A percentile compares a stretch with the other conserved stretches of the same genome.
Evolutionary conservation across 2,888 invertebrate species (phyloP).

Genomic region (Machimus atricapillus): DNA sequence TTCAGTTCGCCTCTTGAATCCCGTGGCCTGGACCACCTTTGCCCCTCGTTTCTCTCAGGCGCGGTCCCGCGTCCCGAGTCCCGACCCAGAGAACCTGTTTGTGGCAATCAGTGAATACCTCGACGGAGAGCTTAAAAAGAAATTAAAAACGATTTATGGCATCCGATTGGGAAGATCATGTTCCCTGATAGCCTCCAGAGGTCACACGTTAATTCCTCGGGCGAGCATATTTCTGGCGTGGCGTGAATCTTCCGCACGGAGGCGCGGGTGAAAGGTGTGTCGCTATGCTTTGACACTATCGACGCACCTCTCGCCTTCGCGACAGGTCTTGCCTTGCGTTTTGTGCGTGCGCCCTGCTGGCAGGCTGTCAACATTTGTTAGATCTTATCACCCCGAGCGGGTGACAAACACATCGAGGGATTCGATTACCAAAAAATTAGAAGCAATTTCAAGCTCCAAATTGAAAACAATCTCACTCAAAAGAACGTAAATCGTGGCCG

Average conservation of each 20-base stretch:
- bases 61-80: neutral
- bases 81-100: constrained; percentile 15
- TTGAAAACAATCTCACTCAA: constrained; percentile 2
- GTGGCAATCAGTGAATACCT: constrained; percentile 36
- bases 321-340: neutral
- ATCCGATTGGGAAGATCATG: constrained; percentile 40
- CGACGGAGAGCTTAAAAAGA: constrained; percentile 34
- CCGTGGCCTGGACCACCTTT: constrained; percentile 2
- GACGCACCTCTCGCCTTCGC: neutral
- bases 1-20: neutral
- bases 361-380: constrained; percentile 31
- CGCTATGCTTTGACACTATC: constrained; percentile 12
- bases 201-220: neutral
- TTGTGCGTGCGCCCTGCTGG: neutral
- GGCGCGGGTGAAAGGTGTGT: neutral
- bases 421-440: constrained; percentile 22
- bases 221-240: neutral
- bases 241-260: neutral
- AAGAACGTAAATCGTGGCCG: neutral
- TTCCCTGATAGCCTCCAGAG: constrained; percentile 34
- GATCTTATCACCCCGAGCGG: neutral
- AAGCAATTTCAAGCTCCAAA: neutral
- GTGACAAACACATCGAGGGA: constrained; percentile 26
- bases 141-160: constrained; percentile 42
- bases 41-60: neutral